phyloP scores from a whole-genome alignment of 2,888 invertebrate species.

The Ernsta delagoae region DNA sequence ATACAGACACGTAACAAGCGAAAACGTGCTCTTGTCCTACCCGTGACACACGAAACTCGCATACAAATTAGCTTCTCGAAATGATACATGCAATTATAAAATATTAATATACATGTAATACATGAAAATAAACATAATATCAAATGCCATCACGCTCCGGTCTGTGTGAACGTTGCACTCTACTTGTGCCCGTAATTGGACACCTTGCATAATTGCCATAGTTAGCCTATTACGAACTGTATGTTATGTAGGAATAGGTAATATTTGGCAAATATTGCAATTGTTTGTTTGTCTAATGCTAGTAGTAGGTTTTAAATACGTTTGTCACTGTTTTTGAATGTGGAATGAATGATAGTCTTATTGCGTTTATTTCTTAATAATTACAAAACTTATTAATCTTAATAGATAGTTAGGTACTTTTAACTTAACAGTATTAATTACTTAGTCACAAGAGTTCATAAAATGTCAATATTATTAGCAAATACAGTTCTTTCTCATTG shows the following conservation, averaged over 20 bases:
- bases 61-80: conserved; percentile 25
- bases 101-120: conserved; percentile 10
- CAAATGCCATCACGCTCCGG: conserved; percentile 24
- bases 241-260: background rate
- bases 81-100: conserved; percentile 23
- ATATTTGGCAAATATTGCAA: background rate
- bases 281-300: no score
- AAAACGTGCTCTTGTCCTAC: conserved; percentile 4
- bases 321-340: no score
- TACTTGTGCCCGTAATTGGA: conserved; percentile 62
- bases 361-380: no score
- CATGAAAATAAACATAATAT: conserved; percentile 33
- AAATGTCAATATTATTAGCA: no score
- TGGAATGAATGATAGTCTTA: no score
- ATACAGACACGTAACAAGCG: background rate
- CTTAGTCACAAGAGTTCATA: no score
- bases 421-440: no score
- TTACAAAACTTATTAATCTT: no score
- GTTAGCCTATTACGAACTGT: conserved; percentile 45
- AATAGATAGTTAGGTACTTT: no score
- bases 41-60: background rate
- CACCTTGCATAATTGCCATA: conserved; percentile 51
- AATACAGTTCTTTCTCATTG: no score
- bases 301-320: no score
- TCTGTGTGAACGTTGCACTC: conserved; percentile 73